Conservation (phyloP, 2,113 vertebrate species). For the Scortum barcoo region DNA sequence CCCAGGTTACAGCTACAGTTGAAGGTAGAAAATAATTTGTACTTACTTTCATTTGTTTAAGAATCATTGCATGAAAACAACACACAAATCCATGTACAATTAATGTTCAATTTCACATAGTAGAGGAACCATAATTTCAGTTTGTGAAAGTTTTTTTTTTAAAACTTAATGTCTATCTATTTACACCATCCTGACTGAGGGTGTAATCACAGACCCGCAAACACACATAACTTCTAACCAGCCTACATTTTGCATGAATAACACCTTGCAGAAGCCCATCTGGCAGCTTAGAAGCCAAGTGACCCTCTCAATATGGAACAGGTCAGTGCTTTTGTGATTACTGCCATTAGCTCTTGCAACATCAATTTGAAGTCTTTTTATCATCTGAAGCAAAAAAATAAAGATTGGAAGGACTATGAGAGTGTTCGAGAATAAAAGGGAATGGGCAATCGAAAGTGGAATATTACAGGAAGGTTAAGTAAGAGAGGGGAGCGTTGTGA, state of each 20-base stretch:
- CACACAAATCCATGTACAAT: background rate
- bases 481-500: background rate
- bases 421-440: background rate
- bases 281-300: conserved; percentile 39
- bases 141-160: background rate
- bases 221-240: conserved; percentile 20
- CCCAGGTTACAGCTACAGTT: background rate
- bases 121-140: conserved; percentile 5
- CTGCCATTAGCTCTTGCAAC: conserved; percentile 46
- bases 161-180: background rate
- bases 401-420: background rate
- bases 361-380: conserved; percentile 25
- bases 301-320: conserved; percentile 54
- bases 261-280: conserved; percentile 42
- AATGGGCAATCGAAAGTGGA: background rate
- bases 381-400: conserved; percentile 31
- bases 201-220: background rate
- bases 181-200: background rate
- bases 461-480: conserved; percentile 39
- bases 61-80: background rate
- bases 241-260: conserved; percentile 34
- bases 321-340: conserved; percentile 45
- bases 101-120: background rate
- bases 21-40: background rate
- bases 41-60: background rate